phyloP scores from a whole-genome alignment of 2,797 vertebrate species.

The Echeneis naucrates region DNA sequence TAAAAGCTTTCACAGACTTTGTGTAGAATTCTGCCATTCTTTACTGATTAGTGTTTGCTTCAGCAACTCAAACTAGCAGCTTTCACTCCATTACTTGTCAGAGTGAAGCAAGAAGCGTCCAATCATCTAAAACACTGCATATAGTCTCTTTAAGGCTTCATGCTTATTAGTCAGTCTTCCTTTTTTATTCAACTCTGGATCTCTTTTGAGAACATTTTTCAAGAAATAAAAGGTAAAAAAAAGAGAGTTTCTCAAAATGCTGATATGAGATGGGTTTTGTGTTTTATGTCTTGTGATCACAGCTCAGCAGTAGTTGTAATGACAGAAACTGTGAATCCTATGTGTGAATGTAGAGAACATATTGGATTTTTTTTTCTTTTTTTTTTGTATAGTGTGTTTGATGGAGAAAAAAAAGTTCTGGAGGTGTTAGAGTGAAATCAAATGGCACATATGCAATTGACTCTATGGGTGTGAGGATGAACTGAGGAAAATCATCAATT shows the following conservation, averaged over 20 bases:
- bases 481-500: neutral
- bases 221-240: neutral
- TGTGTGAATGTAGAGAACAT: conserved; percentile 2
- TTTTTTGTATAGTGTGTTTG: neutral
- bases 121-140: conserved; percentile 26
- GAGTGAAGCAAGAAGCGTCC: conserved; percentile 15
- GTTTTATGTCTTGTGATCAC: conserved; percentile 10
- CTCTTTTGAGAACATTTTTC: conserved; percentile 7
- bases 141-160: conserved; percentile 23
- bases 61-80: conserved; percentile 25
- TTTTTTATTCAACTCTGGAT: conserved; percentile 16
- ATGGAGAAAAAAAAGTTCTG: neutral
- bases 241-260: conserved; percentile 12
- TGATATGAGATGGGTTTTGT: conserved; percentile 23
- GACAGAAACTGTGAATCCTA: conserved; percentile 15
- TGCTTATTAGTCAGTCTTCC: conserved; percentile 18
- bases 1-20: conserved; percentile 53
- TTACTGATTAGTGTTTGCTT: conserved; percentile 31
- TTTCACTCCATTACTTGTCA: conserved; percentile 36
- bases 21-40: conserved; percentile 29
- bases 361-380: conserved; percentile 9
- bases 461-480: neutral
- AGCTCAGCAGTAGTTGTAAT: conserved; percentile 15
- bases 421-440: neutral
- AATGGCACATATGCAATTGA: neutral